phyloP scores from a whole-genome alignment of 2,797 vertebrate genomes.

The Botia almorhae region DNA sequence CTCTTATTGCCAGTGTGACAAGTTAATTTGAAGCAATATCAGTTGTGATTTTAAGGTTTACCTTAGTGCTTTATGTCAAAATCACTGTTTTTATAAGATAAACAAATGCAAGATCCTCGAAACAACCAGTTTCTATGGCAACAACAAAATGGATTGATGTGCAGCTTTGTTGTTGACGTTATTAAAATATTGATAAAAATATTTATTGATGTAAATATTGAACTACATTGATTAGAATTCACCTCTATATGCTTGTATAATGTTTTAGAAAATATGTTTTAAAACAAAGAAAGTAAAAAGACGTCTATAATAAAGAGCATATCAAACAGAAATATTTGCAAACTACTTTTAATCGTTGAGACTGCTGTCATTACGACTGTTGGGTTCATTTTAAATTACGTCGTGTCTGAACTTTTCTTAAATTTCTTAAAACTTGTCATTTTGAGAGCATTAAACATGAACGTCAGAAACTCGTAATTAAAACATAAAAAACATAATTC shows the following conservation, averaged over 20 bases:
- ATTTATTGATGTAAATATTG: background rate
- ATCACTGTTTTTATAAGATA: background rate
- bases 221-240: background rate
- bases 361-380: background rate
- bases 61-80: background rate
- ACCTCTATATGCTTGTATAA: background rate
- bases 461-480: background rate
- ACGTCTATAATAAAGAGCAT: background rate
- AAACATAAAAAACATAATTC: no score
- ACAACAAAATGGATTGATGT: background rate
- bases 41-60: background rate
- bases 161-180: background rate
- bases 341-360: background rate
- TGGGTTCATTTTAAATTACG: background rate
- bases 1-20: background rate
- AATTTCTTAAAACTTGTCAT: background rate
- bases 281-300: background rate
- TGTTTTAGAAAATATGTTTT: background rate
- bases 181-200: background rate
- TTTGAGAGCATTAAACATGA: background rate
- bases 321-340: background rate
- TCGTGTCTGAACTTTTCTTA: background rate
- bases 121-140: background rate
- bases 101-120: background rate
- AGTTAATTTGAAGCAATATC: background rate